phyloP scores from a whole-genome alignment of 2,113 vertebrate species.

The Catharus fuscescens region DNA sequence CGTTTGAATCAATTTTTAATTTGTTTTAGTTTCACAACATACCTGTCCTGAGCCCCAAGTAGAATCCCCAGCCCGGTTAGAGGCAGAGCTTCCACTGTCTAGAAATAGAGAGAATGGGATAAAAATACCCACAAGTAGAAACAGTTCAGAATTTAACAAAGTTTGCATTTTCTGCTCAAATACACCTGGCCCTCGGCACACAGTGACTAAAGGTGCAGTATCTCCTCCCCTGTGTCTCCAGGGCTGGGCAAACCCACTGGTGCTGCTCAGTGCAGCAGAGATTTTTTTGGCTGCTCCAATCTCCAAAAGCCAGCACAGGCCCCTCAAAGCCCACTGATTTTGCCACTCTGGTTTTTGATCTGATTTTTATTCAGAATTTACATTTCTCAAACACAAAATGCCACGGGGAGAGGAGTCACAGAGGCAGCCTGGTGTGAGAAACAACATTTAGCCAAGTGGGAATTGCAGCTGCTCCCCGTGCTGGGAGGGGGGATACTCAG shows the following conservation, averaged over 20 bases:
- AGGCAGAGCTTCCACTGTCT: constrained; percentile 72
- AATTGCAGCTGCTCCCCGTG: not conserved
- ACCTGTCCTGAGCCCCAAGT: constrained; percentile 75
- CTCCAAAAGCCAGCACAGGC: not conserved
- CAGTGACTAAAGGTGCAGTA: constrained; percentile 38
- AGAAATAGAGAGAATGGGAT: constrained; percentile 76
- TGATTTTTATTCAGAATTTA: not conserved
- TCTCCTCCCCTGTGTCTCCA: constrained; percentile 10
- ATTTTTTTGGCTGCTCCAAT: not conserved
- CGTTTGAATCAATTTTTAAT: not conserved
- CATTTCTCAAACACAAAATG: not conserved
- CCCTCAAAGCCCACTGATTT: not conserved
- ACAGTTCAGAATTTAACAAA: constrained; percentile 54
- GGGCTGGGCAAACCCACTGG: not conserved
- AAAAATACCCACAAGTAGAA: constrained; percentile 69
- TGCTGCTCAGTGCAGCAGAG: not conserved
- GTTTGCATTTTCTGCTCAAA: constrained; percentile 41
- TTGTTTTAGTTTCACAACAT: constrained; percentile 55
- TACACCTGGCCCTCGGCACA: constrained; percentile 28
- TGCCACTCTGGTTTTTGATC: not conserved
- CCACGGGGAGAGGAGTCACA: not conserved
- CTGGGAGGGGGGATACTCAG: not conserved
- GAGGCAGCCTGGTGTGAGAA: not conserved
- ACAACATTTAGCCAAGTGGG: constrained; percentile 15
- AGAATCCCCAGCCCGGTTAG: constrained; percentile 71